These are phyloP conservation scores for Ataeniobius toweri DNA, from an alignment of 2,797 vertebrate species.

Conservation along the genomic window DNA sequence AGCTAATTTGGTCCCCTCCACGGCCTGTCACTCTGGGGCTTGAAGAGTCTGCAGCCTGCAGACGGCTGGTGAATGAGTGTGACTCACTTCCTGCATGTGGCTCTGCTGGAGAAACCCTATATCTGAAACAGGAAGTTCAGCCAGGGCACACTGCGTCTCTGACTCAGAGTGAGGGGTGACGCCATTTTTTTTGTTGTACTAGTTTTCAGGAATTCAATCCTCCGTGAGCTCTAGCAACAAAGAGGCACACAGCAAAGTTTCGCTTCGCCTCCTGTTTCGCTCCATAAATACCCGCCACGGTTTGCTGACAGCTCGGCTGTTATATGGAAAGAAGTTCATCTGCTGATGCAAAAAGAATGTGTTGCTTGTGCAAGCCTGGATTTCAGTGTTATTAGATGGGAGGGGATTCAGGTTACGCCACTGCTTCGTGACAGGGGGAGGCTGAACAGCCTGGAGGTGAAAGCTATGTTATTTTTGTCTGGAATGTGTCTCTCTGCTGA, in stretches of 20 bases:
- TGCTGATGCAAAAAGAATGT: conserved; percentile 73
- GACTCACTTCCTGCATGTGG: conserved; percentile 79
- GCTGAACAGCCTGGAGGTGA: conserved; percentile 60
- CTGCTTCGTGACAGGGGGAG: conserved; percentile 29
- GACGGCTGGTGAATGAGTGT: conserved; percentile 69
- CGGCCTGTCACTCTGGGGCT: conserved; percentile 67
- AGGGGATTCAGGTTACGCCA: conserved; percentile 63
- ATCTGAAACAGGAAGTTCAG: conserved; percentile 80
- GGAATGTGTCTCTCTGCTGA: conserved; percentile 66
- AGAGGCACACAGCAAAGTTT: conserved; percentile 57
- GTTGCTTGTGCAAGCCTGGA: conserved; percentile 66
- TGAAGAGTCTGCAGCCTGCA: conserved; percentile 64
- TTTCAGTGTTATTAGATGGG: conserved; percentile 57
- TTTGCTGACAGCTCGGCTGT: conserved; percentile 68
- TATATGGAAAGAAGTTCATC: conserved; percentile 66
- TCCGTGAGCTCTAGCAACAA: conserved; percentile 66
- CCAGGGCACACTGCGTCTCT: conserved; percentile 68
- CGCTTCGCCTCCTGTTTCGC: conserved; percentile 54
- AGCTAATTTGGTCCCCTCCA: conserved; percentile 75
- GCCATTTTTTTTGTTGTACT: conserved; percentile 70
- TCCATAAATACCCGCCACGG: conserved; percentile 60
- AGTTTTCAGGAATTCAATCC: conserved; percentile 75
- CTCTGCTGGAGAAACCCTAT: conserved; percentile 75
- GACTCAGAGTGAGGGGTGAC: conserved; percentile 71
- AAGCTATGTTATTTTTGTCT: conserved; percentile 60